Base-by-base conservation (phyloP, 2,113 vertebrate species). In the Ceyx cyanopectus region DNA sequence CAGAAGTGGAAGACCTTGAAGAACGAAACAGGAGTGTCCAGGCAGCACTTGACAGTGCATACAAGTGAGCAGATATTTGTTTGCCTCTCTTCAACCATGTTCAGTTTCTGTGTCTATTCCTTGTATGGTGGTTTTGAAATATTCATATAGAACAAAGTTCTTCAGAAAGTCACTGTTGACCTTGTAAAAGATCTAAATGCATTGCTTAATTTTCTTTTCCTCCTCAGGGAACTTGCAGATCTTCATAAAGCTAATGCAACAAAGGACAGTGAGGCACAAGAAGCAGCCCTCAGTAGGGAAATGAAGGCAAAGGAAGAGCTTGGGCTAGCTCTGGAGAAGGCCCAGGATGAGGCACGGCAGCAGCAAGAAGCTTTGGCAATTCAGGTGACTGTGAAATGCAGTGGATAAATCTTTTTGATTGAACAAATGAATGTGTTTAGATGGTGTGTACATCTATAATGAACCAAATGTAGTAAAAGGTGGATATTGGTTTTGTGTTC, bases 231-330 rank as follows among this genome's bases (percentile, higher is more conserved):
- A 89, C 98, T 99, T 95, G 98, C 99, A 73, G 99, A 99, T 92
- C 98, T 99, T 81, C 99, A 99, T 85, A 99, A 99, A 97, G 98
- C 97, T 12, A 99, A 98, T 77, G 99, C 98, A 87, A 98, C 98
- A 50, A 99, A 98, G 97, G 99, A 98, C 80, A 99, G 99, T 16
- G 98, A 98, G 93, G 99, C 98, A 12, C 98, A 99, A 95, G 99
- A 99, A 91, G 98, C 97, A 46, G 98, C 98, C 27, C 92, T 99
- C 3, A 99, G 98, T 96, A 97, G 97, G 56, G 99, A 99, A 92
- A 98, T 98, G 60, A 98, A 98, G 96, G 98, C 98, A 23, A 99
- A 98, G 73, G 99, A 99, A 74, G 98, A 99, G 85, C 98, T 99
- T 75, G 98, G 97, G 18, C 69, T 98, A 69, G 98, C 98, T 17